These are phyloP conservation scores for Crioceris asparagi DNA, from an alignment of 2,888 invertebrate species.

Conservation along the genomic window DNA sequence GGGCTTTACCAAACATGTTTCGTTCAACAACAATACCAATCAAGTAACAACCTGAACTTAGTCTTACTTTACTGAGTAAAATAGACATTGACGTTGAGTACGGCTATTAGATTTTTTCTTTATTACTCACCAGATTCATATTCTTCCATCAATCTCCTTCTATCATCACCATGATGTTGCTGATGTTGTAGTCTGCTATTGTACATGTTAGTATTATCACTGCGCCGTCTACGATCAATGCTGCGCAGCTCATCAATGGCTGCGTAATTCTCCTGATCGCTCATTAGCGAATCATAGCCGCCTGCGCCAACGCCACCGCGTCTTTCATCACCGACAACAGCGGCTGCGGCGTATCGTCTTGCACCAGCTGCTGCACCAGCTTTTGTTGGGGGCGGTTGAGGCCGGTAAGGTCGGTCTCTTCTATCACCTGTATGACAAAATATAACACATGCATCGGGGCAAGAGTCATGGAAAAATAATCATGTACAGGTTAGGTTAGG, in stretches of 20 bases:
- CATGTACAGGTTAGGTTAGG: not conserved
- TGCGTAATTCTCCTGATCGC: conserved; percentile 37
- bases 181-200: too few species aligned
- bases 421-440: not conserved
- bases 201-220: conserved; percentile 14
- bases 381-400: conserved; percentile 11
- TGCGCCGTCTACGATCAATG: conserved; percentile 16
- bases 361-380: not conserved
- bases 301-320: conserved; percentile 1
- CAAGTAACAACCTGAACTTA: too few species aligned
- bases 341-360: not conserved
- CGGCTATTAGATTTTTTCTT: too few species aligned
- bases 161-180: too few species aligned
- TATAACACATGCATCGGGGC: too few species aligned
- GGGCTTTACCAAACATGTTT: too few species aligned
- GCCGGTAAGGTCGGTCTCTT: not conserved
- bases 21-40: too few species aligned
- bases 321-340: conserved; percentile 25
- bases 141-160: conserved; percentile 14
- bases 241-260: conserved; percentile 29
- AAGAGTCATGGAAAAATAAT: too few species aligned
- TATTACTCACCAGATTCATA: conserved; percentile 15
- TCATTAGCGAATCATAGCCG: conserved; percentile 21
- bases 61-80: too few species aligned
- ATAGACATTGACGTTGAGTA: too few species aligned